Conservation (phyloP, 2,113 vertebrate genomes). For the Baryphthengus martii region DNA sequence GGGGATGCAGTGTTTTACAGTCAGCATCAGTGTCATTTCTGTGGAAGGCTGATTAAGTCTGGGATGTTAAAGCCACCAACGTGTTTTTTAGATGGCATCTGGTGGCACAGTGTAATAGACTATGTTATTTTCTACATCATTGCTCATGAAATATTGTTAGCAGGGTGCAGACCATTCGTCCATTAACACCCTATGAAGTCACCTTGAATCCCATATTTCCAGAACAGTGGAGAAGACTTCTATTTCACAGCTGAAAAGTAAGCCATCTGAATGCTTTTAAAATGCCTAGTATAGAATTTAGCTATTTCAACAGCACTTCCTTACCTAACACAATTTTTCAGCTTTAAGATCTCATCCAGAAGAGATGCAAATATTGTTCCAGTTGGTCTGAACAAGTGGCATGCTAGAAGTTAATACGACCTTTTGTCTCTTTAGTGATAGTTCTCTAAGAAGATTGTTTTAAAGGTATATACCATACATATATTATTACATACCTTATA, state of each 20-base stretch:
- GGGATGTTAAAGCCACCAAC: not conserved
- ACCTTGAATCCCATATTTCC: constrained; percentile 63
- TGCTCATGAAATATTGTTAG: constrained; percentile 60
- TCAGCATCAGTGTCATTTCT: not conserved
- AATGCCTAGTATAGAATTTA: not conserved
- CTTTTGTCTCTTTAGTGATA: not conserved
- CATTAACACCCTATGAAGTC: constrained; percentile 40
- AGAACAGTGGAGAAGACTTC: constrained; percentile 32
- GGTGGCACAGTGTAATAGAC: constrained; percentile 31
- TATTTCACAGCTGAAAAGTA: constrained; percentile 56
- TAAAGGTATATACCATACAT: not conserved
- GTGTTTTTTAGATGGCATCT: constrained; percentile 22
- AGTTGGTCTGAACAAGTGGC: not conserved
- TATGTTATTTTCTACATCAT: constrained; percentile 47
- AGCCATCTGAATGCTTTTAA: constrained; percentile 5
- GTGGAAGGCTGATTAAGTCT: not conserved
- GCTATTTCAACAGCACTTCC: not conserved
- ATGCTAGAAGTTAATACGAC: not conserved
- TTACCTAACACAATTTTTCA: constrained; percentile 8
- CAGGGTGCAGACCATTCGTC: constrained; percentile 24
- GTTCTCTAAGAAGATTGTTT: not conserved
- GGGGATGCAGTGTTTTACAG: not conserved
- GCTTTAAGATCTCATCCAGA: not conserved
- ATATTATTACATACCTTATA: not conserved
- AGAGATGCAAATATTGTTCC: not conserved